Base-by-base conservation (phyloP, 2,888 invertebrate species). In the Exephanes ischioxanthus region DNA sequence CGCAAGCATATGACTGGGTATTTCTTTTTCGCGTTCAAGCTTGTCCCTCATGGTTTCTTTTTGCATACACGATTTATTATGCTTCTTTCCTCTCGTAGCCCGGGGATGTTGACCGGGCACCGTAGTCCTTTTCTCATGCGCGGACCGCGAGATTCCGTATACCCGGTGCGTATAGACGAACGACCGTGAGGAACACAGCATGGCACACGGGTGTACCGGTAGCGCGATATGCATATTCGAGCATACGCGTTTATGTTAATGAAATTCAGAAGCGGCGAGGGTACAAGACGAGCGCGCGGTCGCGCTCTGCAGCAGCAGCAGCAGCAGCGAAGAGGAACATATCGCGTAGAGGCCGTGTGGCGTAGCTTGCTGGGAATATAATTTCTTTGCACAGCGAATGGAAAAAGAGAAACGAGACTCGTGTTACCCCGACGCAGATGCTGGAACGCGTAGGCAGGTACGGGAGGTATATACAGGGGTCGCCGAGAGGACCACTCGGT, bases 241-340 rank as follows among this genome's bases (percentile, higher is more conserved):
- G 80, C 82, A 80, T 84, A 84, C 86, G 86, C 82, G 82, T 83
- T 84, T 90, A 90, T 90, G 89, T 89, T 90, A 91, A 91, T 91
- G 90, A 91, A 90, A 90, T 91, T 91, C 90, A 90, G 88, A 87
- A 87, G 83, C 89, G 87, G 87, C 83, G 83, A 85, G 85, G 67
- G 78, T 80, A 85, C 83, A 85, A 76, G 85, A 80, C 67, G 68
- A 51, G 76, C 55, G 71, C 51, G 79, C 85, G 75, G 79, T 73
- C 83, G 83, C 79, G 68, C 79, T 58, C 41, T 26, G 22, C 41
- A 58, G n/a, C 48, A 55, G 7, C 55, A 22, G 55, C 55, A 70
- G 70, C 61, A 83, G 58, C 48, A 45, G 76, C 51, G 73, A 48
- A 61, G 67, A 76, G 81, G 76, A 82, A 77, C 63, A 77, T 71